Percentiles rank a stretch among this genome's conserved stretches.
Evolutionary conservation across 1,140 invertebrate species (phyloP).

Genomic region (Orchestia grillus): DNA sequence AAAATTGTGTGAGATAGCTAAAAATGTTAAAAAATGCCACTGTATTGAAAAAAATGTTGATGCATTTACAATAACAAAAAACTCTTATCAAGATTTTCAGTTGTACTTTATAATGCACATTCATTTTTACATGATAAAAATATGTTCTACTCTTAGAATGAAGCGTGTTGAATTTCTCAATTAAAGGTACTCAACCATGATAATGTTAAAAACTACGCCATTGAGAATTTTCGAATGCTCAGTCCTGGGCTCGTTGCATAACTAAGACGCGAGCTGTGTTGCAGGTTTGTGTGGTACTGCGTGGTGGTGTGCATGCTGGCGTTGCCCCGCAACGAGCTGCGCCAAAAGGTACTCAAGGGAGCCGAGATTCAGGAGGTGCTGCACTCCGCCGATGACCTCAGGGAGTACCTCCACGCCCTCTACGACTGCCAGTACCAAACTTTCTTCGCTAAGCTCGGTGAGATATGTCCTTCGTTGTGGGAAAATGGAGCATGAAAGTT

Average conservation of each 20-base stretch:
- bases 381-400: constrained; percentile 87
- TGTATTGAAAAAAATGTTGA: neutral
- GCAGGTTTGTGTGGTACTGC: constrained; percentile 88
- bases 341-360: constrained; percentile 91
- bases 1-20: neutral
- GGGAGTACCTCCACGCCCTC: constrained; percentile 92
- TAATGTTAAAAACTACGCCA: neutral
- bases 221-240: neutral
- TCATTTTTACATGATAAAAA: neutral
- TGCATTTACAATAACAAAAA: neutral
- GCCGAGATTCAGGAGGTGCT: constrained; percentile 96
- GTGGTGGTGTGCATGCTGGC: constrained; percentile 90
- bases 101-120: neutral
- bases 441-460: constrained; percentile 92
- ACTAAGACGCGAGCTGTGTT: neutral
- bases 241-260: neutral
- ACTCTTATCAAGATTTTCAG: neutral
- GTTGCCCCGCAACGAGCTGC: constrained; percentile 83
- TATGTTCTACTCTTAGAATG: no score
- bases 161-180: neutral
- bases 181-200: neutral
- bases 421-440: constrained; percentile 98
- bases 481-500: neutral
- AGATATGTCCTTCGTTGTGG: constrained; percentile 65
- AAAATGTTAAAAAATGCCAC: neutral